Evolutionary conservation across 2,888 invertebrate genomes (phyloP).

Genomic region (Agriopis marginaria): DNA sequence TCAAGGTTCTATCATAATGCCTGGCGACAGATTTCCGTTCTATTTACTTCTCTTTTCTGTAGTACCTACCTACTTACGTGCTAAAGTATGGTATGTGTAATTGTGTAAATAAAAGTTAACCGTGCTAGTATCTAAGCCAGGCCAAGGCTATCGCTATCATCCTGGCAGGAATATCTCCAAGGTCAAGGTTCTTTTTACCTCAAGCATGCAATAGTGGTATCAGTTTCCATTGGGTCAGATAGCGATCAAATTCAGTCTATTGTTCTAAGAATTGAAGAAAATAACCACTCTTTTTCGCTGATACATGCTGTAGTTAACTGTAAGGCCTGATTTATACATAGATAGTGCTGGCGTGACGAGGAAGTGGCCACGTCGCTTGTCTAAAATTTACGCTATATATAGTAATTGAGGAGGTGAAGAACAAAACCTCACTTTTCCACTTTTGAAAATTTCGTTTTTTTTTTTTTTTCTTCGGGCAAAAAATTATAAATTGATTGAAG

Average conservation of each 20-base stretch:
- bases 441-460: too few relatives aligned
- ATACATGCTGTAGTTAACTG: background rate
- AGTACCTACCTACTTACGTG: too few relatives aligned
- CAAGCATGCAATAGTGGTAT: constrained; percentile 10
- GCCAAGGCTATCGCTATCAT: background rate
- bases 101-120: too few relatives aligned
- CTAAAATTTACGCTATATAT: background rate
- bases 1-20: too few relatives aligned
- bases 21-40: too few relatives aligned
- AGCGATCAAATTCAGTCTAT: background rate
- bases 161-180: constrained; percentile 7
- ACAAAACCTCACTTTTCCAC: too few relatives aligned
- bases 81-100: too few relatives aligned
- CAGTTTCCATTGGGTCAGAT: background rate
- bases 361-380: background rate
- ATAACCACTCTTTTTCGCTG: background rate
- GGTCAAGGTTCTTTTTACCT: background rate
- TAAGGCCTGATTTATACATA: background rate
- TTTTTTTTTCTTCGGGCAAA: too few relatives aligned
- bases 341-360: too few relatives aligned
- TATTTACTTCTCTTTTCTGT: too few relatives aligned
- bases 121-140: background rate
- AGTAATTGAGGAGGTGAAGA: too few relatives aligned
- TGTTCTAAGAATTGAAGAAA: background rate
- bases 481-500: too few relatives aligned